Percentiles rank a stretch among this genome's conserved stretches.
These are phyloP conservation scores for Caenorhabditis inopinata DNA, from an alignment of 1,140 invertebrate species.

Conservation along the genomic window DNA sequence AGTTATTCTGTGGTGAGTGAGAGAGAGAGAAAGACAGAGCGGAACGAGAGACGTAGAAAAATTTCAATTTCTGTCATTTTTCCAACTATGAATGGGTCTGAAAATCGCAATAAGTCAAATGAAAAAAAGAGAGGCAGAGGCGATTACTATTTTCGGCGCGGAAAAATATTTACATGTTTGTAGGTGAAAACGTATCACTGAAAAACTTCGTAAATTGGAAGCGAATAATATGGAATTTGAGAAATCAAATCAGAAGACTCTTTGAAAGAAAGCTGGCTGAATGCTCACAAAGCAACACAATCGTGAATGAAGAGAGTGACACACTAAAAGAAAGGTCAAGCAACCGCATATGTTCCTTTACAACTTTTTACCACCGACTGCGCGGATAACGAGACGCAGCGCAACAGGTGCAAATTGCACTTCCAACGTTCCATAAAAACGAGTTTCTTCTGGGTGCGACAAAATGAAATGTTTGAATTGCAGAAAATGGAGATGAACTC, in stretches of 20 bases:
- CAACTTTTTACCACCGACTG: conserved; percentile 23
- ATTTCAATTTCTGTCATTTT: not conserved
- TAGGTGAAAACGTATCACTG: too few relatives aligned
- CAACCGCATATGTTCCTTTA: not conserved
- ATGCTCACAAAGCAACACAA: too few relatives aligned
- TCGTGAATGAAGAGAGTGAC: too few relatives aligned
- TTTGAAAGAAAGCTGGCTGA: too few relatives aligned
- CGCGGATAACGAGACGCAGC: not conserved
- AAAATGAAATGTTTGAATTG: too few relatives aligned
- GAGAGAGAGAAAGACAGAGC: too few relatives aligned
- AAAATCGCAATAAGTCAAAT: not conserved
- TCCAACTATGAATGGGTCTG: not conserved
- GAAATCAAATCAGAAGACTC: too few relatives aligned
- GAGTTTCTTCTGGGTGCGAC: not conserved
- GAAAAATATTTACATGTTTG: conserved; percentile 2
- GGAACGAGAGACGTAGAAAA: not conserved
- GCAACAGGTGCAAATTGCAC: conserved; percentile 27
- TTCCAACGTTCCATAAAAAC: not conserved
- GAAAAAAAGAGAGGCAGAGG: not conserved
- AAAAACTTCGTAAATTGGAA: too few relatives aligned
- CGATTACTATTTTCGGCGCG: conserved; percentile 9
- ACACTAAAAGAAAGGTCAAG: not conserved
- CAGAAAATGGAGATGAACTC: too few relatives aligned
- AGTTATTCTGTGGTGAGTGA: too few relatives aligned
- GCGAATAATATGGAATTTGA: too few relatives aligned